Evolutionary conservation across 2,888 invertebrate species (phyloP), one percentile per base, ranked within the genome.

Genomic region (Andrena hattorfiana): DNA sequence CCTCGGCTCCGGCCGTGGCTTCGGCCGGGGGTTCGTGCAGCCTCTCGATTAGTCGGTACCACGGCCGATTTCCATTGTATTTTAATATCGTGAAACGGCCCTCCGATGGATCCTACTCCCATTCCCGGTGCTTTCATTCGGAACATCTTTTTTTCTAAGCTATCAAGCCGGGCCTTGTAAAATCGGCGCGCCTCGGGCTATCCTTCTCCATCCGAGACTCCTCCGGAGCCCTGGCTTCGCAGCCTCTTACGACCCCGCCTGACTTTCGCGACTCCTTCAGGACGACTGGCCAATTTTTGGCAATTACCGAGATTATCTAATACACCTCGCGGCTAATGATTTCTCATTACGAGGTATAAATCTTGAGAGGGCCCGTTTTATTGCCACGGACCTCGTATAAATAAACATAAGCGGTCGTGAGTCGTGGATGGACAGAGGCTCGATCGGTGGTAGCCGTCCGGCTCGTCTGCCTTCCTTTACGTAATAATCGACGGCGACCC

Each of bases 301-400:
- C 93, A 92, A 94, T 94, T 94, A 93, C 93, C 90, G 86, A 92
- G 93, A 93, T 93, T 92, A 91, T 93, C 94, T 93, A 94, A 94
- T 93, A 91, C 92, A 90, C 91, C 91, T 93, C 86, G 89, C 91
- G 93, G 92, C 92, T 93, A 93, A 93, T 93, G 93, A 94, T 93
- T 94, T 93, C 93, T 93, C 93, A 93, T 93, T 94, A 93, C 92
- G 89, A 93, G 93, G 92, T 93, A 93, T 94, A 94, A 94, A 94
- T 94, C 94, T 93, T 87, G 48, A 23, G 83, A 67, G 84, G 77
- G 23, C 30, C 51, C 42, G 28, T 81, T 89, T 75, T 60, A 54
- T 4, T 76, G 76, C 81, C 56, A 49, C 59, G 67, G 71, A 76
- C 42, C 59, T 35, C 42, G 16, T 64, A 77, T 70, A 78, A 72